phyloP scores from a whole-genome alignment of 2,797 vertebrate genomes.

The Pogonophryne albipinna region DNA sequence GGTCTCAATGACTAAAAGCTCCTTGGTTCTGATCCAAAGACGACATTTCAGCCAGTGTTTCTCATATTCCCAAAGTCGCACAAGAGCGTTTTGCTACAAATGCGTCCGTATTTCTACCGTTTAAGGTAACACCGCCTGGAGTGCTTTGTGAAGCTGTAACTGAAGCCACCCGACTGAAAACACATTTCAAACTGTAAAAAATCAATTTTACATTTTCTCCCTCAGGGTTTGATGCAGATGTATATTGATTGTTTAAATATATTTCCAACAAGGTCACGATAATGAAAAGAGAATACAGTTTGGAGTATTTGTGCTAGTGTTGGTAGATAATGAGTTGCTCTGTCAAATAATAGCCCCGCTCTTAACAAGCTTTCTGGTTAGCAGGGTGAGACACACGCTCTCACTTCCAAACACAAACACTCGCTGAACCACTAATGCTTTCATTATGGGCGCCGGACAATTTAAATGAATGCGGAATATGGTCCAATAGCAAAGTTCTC shows the following conservation, averaged over 20 bases:
- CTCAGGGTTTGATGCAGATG: constrained; percentile 37
- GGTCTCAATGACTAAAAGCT: constrained; percentile 66
- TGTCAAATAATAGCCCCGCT: neutral
- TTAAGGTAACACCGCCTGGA: constrained; percentile 35
- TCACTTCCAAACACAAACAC: constrained; percentile 28
- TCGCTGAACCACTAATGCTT: constrained; percentile 41
- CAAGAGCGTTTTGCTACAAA: constrained; percentile 30
- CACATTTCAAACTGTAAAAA: constrained; percentile 28
- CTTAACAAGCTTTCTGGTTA: constrained; percentile 32
- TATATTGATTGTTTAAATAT: constrained; percentile 41
- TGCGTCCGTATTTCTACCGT: constrained; percentile 23
- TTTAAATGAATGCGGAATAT: constrained; percentile 39
- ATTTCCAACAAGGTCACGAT: constrained; percentile 42
- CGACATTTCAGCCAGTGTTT: constrained; percentile 55
- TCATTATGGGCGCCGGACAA: constrained; percentile 32
- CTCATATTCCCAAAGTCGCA: constrained; percentile 42
- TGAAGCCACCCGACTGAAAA: constrained; percentile 19
- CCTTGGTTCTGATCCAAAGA: constrained; percentile 61
- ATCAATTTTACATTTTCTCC: constrained; percentile 11
- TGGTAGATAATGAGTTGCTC: constrained; percentile 29
- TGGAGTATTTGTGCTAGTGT: constrained; percentile 2
- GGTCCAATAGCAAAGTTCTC: constrained; percentile 49
- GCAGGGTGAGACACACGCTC: constrained; percentile 25
- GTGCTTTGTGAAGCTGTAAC: constrained; percentile 26
- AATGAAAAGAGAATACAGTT: constrained; percentile 38